Conservation (phyloP, 1,140 invertebrate species). For the Drosophila orosa region DNA sequence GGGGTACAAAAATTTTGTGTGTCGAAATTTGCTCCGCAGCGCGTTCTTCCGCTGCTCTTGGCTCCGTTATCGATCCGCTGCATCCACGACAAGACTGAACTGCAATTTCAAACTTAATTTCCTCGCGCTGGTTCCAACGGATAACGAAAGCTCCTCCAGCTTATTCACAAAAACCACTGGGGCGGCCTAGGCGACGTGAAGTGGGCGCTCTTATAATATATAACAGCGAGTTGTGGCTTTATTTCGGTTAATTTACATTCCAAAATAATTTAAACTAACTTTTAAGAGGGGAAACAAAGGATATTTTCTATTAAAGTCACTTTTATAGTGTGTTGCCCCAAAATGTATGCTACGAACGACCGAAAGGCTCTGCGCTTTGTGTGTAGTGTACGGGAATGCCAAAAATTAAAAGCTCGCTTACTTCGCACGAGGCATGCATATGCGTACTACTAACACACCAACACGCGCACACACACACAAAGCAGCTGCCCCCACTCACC, state of each 20-base stretch:
- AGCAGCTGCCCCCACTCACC: constrained; percentile 36
- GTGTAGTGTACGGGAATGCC: constrained; percentile 74
- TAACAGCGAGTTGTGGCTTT: background rate
- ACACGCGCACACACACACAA: constrained; percentile 22
- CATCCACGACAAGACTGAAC: constrained; percentile 84
- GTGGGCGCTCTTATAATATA: constrained; percentile 16
- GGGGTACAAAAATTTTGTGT: constrained; percentile 64
- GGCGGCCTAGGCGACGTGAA: constrained; percentile 39
- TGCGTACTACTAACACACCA: constrained; percentile 79
- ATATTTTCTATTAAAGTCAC: background rate
- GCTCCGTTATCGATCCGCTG: constrained; percentile 83
- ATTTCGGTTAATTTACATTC: background rate
- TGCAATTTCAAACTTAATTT: constrained; percentile 83
- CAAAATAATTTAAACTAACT: background rate
- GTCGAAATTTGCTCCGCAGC: constrained; percentile 63
- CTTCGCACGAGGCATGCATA: constrained; percentile 65
- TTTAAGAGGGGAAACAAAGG: background rate
- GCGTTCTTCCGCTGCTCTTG: constrained; percentile 62
- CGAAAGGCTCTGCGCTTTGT: constrained; percentile 1
- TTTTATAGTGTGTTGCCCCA: background rate
- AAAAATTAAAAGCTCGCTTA: constrained; percentile 79
- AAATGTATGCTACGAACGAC: constrained; percentile 44
- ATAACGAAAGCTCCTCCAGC: constrained; percentile 74
- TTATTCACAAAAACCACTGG: constrained; percentile 50
- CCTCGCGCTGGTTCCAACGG: constrained; percentile 76